Conservation (phyloP, 2,797 vertebrate species). For the Garrulus glandarius region DNA sequence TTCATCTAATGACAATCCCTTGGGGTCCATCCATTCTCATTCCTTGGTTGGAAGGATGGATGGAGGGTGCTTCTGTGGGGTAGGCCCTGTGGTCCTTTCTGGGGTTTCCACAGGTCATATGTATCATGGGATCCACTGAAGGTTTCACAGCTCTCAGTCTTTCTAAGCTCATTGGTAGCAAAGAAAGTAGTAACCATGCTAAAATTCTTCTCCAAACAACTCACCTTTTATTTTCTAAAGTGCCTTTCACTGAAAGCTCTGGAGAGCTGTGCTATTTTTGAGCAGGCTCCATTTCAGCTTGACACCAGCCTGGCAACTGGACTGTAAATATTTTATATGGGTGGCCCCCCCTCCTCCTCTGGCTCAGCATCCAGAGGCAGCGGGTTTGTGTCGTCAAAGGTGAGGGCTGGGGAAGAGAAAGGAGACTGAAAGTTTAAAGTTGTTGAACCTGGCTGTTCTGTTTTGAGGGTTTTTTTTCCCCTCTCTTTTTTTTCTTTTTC, state of each 20-base stretch:
- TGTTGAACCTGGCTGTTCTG: neutral
- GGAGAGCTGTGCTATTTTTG: conserved; percentile 87
- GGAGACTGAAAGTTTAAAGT: neutral
- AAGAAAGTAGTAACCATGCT: neutral
- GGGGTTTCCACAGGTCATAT: neutral
- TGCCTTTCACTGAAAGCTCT: conserved; percentile 72
- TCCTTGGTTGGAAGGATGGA: neutral
- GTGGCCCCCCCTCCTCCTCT: conserved; percentile 12
- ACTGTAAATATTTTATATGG: conserved; percentile 86
- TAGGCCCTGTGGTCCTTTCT: neutral
- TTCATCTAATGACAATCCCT: neutral
- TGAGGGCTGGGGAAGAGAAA: neutral
- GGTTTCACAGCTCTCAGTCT: neutral
- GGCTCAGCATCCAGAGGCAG: conserved; percentile 28
- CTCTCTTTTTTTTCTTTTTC: accelerated
- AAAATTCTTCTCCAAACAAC: conserved; percentile 25
- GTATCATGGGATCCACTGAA: neutral
- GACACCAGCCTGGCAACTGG: conserved; percentile 87
- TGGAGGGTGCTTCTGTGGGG: neutral
- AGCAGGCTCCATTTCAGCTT: conserved; percentile 84
- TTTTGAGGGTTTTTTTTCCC: accelerated
- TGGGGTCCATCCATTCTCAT: accelerated
- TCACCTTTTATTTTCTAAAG: conserved; percentile 55
- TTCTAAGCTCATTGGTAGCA: neutral
- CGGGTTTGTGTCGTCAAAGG: neutral